These are phyloP conservation scores for Phenganax stokvisi DNA, from an alignment of 92 coral and sea anemone species.

Conservation along the genomic window DNA sequence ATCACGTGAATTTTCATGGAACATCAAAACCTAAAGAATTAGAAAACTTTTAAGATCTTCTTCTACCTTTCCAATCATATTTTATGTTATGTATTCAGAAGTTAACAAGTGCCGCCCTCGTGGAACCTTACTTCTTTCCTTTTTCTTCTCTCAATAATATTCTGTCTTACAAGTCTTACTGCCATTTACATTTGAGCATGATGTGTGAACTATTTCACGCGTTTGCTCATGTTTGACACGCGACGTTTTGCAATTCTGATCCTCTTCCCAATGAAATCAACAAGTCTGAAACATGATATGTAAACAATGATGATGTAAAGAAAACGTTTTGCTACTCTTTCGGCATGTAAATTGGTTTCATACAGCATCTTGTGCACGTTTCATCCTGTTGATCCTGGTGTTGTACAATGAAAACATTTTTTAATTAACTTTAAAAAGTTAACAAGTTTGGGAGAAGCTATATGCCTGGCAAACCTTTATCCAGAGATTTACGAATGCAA, in stretches of 20 bases:
- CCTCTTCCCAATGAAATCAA: background rate
- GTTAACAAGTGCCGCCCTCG: too few species aligned
- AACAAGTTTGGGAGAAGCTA: slow-evolving; percentile 32
- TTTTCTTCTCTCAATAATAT: too few species aligned
- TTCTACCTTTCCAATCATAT: too few species aligned
- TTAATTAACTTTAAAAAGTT: background rate
- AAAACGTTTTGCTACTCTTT: background rate
- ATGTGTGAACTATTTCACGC: slow-evolving; percentile 10
- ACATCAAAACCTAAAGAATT: too few species aligned
- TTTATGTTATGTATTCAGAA: too few species aligned
- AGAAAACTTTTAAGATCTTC: too few species aligned
- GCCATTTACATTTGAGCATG: slow-evolving; percentile 3
- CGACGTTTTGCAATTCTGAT: background rate
- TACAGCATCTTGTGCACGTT: background rate
- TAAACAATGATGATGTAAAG: background rate
- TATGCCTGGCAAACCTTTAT: slow-evolving; percentile 9
- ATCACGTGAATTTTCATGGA: too few species aligned
- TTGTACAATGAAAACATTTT: slow-evolving; percentile 1
- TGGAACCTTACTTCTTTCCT: too few species aligned
- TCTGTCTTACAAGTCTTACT: background rate
- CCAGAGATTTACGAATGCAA: slow-evolving; percentile 6
- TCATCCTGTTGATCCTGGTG: slow-evolving; percentile 8
- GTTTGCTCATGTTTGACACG: slow-evolving; percentile 5
- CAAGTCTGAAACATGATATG: background rate
- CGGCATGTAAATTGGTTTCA: background rate